Conservation (phyloP, 2,888 invertebrate species). For the Vesta saturnalis region DNA sequence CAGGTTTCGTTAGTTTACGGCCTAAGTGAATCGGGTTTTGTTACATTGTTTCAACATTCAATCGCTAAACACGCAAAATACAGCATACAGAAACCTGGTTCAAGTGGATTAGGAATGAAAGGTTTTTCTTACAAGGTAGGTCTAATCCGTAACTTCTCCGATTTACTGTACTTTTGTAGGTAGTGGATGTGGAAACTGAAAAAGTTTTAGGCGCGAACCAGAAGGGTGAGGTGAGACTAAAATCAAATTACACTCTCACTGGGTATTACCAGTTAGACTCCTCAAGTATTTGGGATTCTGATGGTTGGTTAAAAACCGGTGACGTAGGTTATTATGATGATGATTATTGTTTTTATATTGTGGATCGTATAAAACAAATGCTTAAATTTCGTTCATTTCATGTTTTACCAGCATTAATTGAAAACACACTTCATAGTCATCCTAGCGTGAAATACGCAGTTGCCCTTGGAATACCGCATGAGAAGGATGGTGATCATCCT, state of each 20-base stretch:
- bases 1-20: constrained; percentile 53
- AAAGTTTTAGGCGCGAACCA: constrained; percentile 62
- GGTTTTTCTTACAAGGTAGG: constrained; percentile 52
- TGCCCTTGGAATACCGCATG: constrained; percentile 55
- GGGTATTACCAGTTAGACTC: constrained; percentile 64
- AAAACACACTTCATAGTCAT: constrained; percentile 51
- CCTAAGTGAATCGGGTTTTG: constrained; percentile 49
- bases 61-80: constrained; percentile 47
- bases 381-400: constrained; percentile 65
- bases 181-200: constrained; percentile 61
- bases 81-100: constrained; percentile 51
- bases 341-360: constrained; percentile 62
- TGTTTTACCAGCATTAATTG: constrained; percentile 58
- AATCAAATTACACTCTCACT: constrained; percentile 57
- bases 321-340: constrained; percentile 66
- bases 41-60: neutral
- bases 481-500: constrained; percentile 55
- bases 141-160: no score
- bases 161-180: no score
- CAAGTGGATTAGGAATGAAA: constrained; percentile 48
- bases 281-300: constrained; percentile 59
- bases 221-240: constrained; percentile 65
- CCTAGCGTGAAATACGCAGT: constrained; percentile 50
- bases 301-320: constrained; percentile 65
- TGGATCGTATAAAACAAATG: constrained; percentile 65